A percentile compares a stretch with the other conserved stretches of the same genome.
phyloP scores from a whole-genome alignment of 2,113 vertebrate genomes.

The Corvus moneduloides region DNA sequence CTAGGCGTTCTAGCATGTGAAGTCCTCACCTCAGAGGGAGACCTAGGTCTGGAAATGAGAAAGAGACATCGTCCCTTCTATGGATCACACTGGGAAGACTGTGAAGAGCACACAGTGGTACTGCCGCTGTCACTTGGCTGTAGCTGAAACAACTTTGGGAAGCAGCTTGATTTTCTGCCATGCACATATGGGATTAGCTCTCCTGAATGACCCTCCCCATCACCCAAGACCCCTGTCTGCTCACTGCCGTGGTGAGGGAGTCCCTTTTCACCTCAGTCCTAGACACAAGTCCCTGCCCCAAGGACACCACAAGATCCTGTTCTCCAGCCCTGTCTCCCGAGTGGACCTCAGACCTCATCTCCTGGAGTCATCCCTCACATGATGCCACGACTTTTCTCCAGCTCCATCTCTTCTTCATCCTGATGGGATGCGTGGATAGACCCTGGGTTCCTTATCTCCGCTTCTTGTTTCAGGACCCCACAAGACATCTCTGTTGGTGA shows the following conservation, averaged over 20 bases:
- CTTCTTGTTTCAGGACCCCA: background rate
- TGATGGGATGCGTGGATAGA: fast-evolving
- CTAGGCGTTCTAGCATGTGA: background rate
- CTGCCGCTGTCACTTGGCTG: background rate
- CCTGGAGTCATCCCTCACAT: background rate
- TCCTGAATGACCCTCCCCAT: background rate
- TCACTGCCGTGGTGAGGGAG: fast-evolving
- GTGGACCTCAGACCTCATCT: background rate
- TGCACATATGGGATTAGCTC: background rate
- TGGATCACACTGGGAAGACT: no score
- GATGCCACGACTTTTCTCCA: background rate
- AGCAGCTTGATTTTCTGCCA: background rate
- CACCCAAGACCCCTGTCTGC: fast-evolving
- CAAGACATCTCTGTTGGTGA: background rate
- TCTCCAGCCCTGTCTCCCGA: background rate
- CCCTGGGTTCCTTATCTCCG: background rate
- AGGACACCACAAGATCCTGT: fast-evolving
- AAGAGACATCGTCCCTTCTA: background rate
- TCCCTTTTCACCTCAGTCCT: background rate
- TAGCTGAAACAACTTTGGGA: background rate
- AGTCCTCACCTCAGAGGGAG: background rate
- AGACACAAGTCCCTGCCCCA: background rate
- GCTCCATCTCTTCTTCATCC: background rate
- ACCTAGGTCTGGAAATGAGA: background rate
- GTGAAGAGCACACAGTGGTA: fast-evolving